Base-by-base conservation (phyloP, 2,888 invertebrate species). In the Hedya salicella region DNA sequence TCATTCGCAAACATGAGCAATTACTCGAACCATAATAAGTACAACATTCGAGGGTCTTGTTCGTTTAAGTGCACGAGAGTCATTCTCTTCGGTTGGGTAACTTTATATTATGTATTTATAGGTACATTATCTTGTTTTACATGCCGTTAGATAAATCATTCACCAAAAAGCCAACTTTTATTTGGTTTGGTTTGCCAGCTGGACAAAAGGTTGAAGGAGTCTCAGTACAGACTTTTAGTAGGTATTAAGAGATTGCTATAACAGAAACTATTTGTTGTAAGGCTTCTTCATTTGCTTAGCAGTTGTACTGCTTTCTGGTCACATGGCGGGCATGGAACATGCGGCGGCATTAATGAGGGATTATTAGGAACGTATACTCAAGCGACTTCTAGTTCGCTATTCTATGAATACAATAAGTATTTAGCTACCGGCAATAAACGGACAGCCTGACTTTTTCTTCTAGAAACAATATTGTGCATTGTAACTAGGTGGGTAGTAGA, bases 281-380 rank as follows among this genome's bases (percentile, higher is more conserved):
- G 56, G 56, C 17, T 56, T 56, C 56, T 56, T 30, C 30, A 56
- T 56, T 32, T 44, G 44, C 13, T 44, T 44, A 19, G 44, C 56
- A 56, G 6, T 56, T 44, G 44, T 44, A 44, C 56, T 44, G 56
- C 42, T 56, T 56, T n/a, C 16, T 30, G 13, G 56, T 56, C 44
- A 56, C 56, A 56, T 56, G 56, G 2, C 30, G 25, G 8, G 25
- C 5, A 21, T 13, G 25, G 36, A 36, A 36, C 36, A 9, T 36
- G 36, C 36, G 11, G 25, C 25, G 25, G 36, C 36, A 36, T 36
- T 36, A 36, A 36, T 36, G 36, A 36, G 36, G 11, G 36, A 36
- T 36, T 36, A 36, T 36, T 36, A 9, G 11, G 8, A 11, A 36
- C 36, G 36, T 36, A 9, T 36, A 1, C 9, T 36, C 36, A 36